A percentile compares a stretch with the other conserved stretches of the same genome.
Conservation (phyloP, 2,797 vertebrate genomes). For the Champsocephalus esox region DNA sequence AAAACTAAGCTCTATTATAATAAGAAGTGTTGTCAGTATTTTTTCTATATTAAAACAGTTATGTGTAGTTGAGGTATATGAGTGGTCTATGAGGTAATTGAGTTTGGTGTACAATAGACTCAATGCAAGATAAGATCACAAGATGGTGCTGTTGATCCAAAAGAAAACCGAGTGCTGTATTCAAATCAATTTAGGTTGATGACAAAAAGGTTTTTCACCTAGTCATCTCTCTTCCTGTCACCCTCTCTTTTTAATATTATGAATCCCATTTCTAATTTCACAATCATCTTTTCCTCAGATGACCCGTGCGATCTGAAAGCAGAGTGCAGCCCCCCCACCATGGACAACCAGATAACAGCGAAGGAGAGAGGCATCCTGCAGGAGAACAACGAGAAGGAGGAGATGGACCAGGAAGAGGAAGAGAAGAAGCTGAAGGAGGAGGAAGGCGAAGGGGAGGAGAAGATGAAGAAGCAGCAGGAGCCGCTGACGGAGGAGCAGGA, state of each 20-base stretch:
- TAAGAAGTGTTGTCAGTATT: background rate
- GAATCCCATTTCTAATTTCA: slow-evolving; percentile 20
- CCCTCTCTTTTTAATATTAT: slow-evolving; percentile 5
- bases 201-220: slow-evolving; percentile 48
- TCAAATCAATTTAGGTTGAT: slow-evolving; percentile 20
- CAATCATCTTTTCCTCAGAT: slow-evolving; percentile 67
- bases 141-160: slow-evolving; percentile 78
- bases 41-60: slow-evolving; percentile 11
- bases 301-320: slow-evolving; percentile 79
- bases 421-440: slow-evolving; percentile 71
- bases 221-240: slow-evolving; percentile 10
- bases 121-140: slow-evolving; percentile 56
- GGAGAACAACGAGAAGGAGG: slow-evolving; percentile 76
- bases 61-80: background rate
- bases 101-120: slow-evolving; percentile 5
- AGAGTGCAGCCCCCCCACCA: slow-evolving; percentile 71
- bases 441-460: slow-evolving; percentile 67
- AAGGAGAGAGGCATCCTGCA: slow-evolving; percentile 79
- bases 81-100: background rate
- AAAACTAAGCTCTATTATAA: slow-evolving; percentile 4
- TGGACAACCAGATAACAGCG: slow-evolving; percentile 78
- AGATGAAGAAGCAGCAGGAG: slow-evolving; percentile 65
- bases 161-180: slow-evolving; percentile 13
- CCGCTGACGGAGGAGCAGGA: slow-evolving; percentile 82
- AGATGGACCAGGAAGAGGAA: slow-evolving; percentile 68